Evolutionary conservation across 2,797 vertebrate species (phyloP).

Genomic region (Hydrocynus forskahlii): DNA sequence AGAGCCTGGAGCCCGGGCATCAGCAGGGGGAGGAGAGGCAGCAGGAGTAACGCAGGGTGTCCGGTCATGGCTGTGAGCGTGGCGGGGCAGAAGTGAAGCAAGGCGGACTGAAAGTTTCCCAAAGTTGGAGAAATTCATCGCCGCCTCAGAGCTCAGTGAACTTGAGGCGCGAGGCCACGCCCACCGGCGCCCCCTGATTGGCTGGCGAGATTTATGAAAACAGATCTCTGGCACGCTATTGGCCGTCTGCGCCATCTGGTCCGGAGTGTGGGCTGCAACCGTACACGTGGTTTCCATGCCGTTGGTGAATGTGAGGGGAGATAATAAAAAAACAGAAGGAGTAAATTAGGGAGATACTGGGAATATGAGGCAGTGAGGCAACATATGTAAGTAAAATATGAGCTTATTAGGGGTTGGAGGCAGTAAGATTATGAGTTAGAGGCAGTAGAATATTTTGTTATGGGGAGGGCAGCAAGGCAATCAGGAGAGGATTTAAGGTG

Average conservation of each 20-base stretch:
- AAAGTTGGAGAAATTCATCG: constrained; percentile 77
- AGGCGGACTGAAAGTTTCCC: constrained; percentile 64
- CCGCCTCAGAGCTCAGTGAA: constrained; percentile 76
- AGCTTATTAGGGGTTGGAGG: too few species aligned
- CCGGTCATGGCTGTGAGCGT: constrained; percentile 34
- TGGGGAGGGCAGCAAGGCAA: too few species aligned
- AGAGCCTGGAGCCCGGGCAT: constrained; percentile 59
- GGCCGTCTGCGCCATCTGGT: constrained; percentile 52
- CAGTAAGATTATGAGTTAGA: too few species aligned
- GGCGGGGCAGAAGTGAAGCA: constrained; percentile 34
- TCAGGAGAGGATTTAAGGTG: too few species aligned
- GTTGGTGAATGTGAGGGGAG: not conserved
- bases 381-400: too few species aligned
- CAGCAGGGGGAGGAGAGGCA: not conserved
- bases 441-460: too few species aligned
- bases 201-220: constrained; percentile 27
- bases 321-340: not conserved
- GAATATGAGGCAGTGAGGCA: too few species aligned
- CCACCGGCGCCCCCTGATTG: constrained; percentile 63
- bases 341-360: not conserved
- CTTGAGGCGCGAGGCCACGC: constrained; percentile 74
- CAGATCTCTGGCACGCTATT: constrained; percentile 49
- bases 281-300: constrained; percentile 82
- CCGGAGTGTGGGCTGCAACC: constrained; percentile 64
- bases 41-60: constrained; percentile 28